Conservation (phyloP, 2,888 invertebrate species). For the Nomada hirtipes region DNA sequence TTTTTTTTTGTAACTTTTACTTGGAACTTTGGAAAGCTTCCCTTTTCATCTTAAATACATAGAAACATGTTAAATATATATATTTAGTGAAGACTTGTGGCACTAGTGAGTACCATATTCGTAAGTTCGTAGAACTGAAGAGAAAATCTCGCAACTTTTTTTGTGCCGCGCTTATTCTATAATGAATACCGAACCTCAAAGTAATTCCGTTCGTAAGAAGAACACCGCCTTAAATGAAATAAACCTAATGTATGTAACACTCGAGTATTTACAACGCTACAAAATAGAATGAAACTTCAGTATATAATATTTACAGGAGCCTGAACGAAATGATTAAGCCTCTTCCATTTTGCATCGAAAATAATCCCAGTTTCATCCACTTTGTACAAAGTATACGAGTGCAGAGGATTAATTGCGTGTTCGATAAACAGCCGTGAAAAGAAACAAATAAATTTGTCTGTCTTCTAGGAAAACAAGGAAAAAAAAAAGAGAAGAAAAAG, state of each 20-base stretch:
- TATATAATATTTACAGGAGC: slow-evolving; percentile 19
- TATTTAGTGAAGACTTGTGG: too few species aligned
- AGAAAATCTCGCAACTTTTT: too few species aligned
- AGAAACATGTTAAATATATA: too few species aligned
- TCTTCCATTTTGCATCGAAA: background rate
- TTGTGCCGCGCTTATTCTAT: background rate
- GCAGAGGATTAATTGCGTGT: slow-evolving; percentile 6
- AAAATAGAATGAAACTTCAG: slow-evolving; percentile 22
- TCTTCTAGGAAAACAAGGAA: background rate
- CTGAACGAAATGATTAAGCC: background rate
- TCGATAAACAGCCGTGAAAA: background rate
- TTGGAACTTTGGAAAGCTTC: too few species aligned
- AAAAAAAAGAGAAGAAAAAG: background rate
- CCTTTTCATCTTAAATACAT: too few species aligned
- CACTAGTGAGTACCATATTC: too few species aligned
- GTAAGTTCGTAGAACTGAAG: too few species aligned
- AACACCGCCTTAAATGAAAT: slow-evolving; percentile 1
- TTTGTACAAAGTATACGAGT: background rate
- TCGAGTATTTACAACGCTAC: slow-evolving; percentile 25
- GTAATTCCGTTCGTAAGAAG: background rate
- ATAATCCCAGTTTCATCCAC: background rate
- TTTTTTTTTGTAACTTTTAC: too few species aligned
- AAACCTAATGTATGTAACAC: background rate
- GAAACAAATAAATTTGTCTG: background rate
- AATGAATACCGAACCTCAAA: background rate